Conservation (phyloP, 2,113 vertebrate species). For the Cervus canadensis region DNA sequence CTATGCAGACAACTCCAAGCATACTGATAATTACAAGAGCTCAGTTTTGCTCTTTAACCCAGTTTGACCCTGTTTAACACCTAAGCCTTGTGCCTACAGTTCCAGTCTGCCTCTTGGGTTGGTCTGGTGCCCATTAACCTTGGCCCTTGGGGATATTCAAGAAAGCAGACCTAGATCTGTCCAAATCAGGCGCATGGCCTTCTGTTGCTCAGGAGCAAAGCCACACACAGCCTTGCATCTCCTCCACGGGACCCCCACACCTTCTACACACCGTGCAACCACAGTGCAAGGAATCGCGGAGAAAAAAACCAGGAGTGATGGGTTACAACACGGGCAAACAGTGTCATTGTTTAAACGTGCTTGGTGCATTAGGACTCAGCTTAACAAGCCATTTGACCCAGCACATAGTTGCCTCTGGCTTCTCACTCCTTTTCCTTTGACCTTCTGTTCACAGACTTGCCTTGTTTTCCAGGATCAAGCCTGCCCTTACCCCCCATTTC, state of each 20-base stretch:
- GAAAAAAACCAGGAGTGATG: background rate
- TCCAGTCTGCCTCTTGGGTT: background rate
- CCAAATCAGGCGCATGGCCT: background rate
- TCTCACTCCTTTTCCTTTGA: background rate
- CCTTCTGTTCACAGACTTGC: background rate
- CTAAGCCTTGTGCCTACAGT: background rate
- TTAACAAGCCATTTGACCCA: background rate
- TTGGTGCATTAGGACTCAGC: no score
- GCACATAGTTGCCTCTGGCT: background rate
- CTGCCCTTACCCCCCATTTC: no score
- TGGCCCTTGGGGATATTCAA: background rate
- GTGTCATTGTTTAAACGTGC: background rate
- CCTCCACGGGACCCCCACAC: background rate
- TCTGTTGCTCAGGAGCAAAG: background rate
- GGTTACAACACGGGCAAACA: fast-evolving
- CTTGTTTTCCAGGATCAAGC: background rate
- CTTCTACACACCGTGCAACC: background rate
- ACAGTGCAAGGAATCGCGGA: background rate
- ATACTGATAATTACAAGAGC: background rate
- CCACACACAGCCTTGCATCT: background rate
- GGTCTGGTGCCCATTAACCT: background rate
- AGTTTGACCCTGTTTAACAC: background rate
- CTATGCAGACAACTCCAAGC: background rate
- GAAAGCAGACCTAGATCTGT: background rate
- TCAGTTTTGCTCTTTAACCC: background rate